phyloP scores from a whole-genome alignment of 2,113 vertebrate genomes.

The Saccopteryx leptura region DNA sequence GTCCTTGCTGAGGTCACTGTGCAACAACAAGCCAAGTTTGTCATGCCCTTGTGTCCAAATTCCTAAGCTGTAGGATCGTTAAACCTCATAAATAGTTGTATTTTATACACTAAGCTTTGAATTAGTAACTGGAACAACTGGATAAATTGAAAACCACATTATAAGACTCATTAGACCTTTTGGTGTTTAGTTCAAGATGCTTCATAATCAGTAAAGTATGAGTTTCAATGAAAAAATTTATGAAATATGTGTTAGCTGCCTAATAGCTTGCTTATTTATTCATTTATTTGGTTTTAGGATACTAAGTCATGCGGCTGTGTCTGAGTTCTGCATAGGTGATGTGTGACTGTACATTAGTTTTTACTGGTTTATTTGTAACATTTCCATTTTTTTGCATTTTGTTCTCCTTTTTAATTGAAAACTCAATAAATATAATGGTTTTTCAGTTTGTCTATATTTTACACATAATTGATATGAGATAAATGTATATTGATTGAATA shows the following conservation, averaged over 20 bases:
- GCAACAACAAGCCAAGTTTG: neutral
- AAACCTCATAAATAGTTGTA: neutral
- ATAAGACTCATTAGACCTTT: neutral
- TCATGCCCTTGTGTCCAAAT: neutral
- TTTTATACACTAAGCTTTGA: neutral
- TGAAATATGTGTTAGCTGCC: conserved; percentile 14
- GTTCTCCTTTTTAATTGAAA: conserved; percentile 38
- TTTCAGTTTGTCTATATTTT: conserved; percentile 61
- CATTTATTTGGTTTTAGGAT: conserved; percentile 15
- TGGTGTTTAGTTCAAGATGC: neutral
- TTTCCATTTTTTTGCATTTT: conserved; percentile 56
- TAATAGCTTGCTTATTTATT: neutral
- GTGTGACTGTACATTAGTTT: neutral
- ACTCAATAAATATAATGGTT: conserved; percentile 51
- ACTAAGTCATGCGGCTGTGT: neutral
- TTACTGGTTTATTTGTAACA: conserved; percentile 55
- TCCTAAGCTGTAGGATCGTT: neutral
- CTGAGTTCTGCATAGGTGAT: conserved; percentile 27
- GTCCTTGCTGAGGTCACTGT: neutral
- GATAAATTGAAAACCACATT: neutral
- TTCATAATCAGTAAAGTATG: conserved; percentile 14
- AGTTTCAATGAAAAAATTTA: conserved; percentile 48
- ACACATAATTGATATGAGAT: neutral
- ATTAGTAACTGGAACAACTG: neutral
- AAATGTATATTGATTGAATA: conserved; percentile 5